phyloP scores from a whole-genome alignment of 2,888 invertebrate species.

The Rhyacophila evoluta region DNA sequence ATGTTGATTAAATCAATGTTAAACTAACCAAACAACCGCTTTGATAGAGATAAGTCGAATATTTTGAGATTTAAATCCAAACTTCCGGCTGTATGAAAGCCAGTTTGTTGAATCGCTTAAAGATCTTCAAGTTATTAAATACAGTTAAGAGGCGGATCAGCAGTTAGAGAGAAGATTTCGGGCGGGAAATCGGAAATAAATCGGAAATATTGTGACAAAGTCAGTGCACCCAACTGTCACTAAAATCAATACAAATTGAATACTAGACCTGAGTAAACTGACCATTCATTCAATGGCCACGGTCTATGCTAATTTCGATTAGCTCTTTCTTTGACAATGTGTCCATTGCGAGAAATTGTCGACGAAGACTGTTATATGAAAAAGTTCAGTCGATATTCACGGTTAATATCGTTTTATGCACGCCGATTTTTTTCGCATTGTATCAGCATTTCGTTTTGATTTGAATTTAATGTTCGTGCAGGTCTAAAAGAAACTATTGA shows the following conservation, averaged over 20 bases:
- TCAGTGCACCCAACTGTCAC: constrained; percentile 14
- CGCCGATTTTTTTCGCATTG: background rate
- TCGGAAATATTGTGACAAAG: constrained; percentile 6
- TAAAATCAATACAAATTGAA: background rate
- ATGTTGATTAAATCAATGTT: background rate
- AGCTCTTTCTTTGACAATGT: background rate
- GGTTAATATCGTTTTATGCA: constrained; percentile 19
- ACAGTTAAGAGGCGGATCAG: background rate
- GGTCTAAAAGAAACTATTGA: background rate
- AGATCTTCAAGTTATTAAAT: constrained; percentile 10
- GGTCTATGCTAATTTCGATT: background rate
- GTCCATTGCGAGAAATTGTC: background rate
- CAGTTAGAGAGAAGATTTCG: background rate
- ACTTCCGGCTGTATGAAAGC: background rate
- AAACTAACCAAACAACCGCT: background rate
- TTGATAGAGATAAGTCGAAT: background rate
- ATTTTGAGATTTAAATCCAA: background rate
- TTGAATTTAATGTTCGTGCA: background rate
- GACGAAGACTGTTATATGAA: background rate
- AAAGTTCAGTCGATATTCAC: background rate
- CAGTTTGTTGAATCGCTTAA: background rate
- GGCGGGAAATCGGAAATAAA: constrained; percentile 5
- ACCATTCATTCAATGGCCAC: background rate
- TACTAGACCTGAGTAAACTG: background rate
- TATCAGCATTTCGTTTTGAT: constrained; percentile 8